These are phyloP conservation scores for Thripadectes ignobilis DNA, from an alignment of 2,797 vertebrate genomes.

Conservation along the genomic window DNA sequence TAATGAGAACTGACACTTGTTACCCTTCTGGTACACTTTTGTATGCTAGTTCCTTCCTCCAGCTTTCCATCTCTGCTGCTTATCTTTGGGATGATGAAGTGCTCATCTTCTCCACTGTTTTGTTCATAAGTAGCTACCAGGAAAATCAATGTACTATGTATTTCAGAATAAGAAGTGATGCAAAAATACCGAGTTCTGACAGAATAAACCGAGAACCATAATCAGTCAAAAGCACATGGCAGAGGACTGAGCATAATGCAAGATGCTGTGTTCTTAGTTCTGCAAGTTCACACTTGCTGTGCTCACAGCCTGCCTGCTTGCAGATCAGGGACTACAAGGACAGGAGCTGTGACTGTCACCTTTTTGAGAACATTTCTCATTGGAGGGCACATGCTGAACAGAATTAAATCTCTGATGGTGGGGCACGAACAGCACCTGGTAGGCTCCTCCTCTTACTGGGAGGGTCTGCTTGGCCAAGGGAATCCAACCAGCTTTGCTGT, in stretches of 20 bases:
- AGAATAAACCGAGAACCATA: neutral
- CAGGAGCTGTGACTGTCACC: neutral
- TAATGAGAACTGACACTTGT: neutral
- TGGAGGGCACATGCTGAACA: neutral
- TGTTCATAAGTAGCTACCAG: neutral
- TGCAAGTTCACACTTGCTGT: neutral
- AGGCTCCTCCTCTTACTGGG: neutral
- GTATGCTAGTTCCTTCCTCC: neutral
- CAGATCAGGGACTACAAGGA: neutral
- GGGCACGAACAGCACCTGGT: too few species aligned
- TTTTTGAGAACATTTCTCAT: neutral
- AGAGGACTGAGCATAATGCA: neutral
- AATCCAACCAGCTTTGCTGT: neutral
- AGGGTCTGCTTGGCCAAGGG: neutral
- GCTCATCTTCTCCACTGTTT: neutral
- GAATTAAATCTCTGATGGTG: neutral
- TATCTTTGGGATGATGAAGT: neutral
- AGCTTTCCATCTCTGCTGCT: neutral
- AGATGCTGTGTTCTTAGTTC: rapidly evolving
- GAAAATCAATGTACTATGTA: neutral
- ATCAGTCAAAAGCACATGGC: rapidly evolving
- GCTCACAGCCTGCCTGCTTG: neutral
- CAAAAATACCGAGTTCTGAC: neutral
- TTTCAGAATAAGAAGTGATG: neutral
- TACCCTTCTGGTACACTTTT: neutral